These are phyloP conservation scores for Cossypha niveicapilla DNA, from an alignment of 2,797 vertebrate genomes.

Conservation along the genomic window DNA sequence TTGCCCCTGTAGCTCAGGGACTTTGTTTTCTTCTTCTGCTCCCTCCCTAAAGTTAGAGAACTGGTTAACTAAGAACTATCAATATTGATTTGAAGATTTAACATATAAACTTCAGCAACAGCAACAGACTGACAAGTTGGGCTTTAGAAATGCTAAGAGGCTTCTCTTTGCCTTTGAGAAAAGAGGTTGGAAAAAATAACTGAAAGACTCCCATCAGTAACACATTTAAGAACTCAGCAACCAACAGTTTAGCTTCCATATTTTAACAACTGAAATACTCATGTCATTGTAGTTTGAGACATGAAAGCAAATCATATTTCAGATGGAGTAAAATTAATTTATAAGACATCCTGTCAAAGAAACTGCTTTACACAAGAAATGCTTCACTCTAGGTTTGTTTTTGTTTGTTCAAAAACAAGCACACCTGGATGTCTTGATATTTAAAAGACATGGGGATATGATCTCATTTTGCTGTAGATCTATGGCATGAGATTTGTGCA, in stretches of 20 bases:
- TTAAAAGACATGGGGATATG: slow-evolving; percentile 1
- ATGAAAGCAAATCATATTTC: slow-evolving; percentile 2
- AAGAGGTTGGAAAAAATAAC: not conserved
- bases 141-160: slow-evolving; percentile 13
- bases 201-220: not conserved
- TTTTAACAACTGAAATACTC: not conserved
- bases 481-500: not conserved
- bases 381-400: not conserved
- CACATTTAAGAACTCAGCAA: not conserved
- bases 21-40: not conserved
- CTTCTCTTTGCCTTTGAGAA: slow-evolving; percentile 7
- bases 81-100: slow-evolving; percentile 15
- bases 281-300: not conserved
- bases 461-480: slow-evolving; percentile 32
- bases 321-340: not conserved
- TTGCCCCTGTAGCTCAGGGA: not conserved
- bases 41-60: not conserved
- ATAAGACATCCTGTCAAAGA: slow-evolving; percentile 6
- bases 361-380: not conserved
- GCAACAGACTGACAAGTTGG: not conserved
- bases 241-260: not conserved
- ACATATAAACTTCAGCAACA: not conserved
- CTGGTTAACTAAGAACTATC: not conserved
- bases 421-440: slow-evolving; percentile 3
- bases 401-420: not conserved